These are phyloP conservation scores for Achatina immaculata DNA, from an alignment of 1,140 invertebrate species.

Conservation along the genomic window DNA sequence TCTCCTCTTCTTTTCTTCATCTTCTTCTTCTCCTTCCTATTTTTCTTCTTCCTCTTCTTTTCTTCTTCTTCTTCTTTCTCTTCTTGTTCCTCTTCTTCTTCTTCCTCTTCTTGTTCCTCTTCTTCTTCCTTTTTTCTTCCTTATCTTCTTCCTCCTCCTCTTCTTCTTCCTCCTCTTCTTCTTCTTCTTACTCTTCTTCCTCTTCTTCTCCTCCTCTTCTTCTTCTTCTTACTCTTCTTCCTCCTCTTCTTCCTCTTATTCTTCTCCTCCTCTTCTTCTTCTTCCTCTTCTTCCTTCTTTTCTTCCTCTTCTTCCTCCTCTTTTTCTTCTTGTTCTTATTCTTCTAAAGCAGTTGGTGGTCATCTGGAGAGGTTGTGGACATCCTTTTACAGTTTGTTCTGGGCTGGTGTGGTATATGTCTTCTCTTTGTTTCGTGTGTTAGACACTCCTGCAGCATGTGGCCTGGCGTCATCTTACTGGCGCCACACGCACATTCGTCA, in stretches of 20 bases:
- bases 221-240: conserved; percentile 15
- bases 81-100: background rate
- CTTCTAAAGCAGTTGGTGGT: too few relatives aligned
- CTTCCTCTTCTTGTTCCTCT: conserved; percentile 1
- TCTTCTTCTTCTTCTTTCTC: too few relatives aligned
- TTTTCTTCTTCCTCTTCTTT: too few relatives aligned
- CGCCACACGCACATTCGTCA: too few relatives aligned
- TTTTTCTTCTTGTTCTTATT: conserved; percentile 31
- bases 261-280: conserved; percentile 7
- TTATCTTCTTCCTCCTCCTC: conserved; percentile 13
- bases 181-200: conserved; percentile 32
- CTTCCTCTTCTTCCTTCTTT: conserved; percentile 24
- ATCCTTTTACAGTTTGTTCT: too few relatives aligned
- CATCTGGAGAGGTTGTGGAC: background rate
- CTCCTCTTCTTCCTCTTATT: too few relatives aligned
- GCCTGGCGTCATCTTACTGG: too few relatives aligned
- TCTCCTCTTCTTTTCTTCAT: too few relatives aligned
- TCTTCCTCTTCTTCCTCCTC: conserved; percentile 23
- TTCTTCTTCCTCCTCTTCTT: conserved; percentile 33
- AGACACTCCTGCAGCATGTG: too few relatives aligned
- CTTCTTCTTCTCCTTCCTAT: too few relatives aligned
- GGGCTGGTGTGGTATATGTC: too few relatives aligned
- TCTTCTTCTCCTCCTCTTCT: conserved; percentile 32
- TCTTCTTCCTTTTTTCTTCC: conserved; percentile 7
- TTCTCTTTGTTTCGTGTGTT: too few relatives aligned